A percentile compares a stretch with the other conserved stretches of the same genome.
Conservation (phyloP, 2,888 invertebrate genomes). For the Aphodius granarius region DNA sequence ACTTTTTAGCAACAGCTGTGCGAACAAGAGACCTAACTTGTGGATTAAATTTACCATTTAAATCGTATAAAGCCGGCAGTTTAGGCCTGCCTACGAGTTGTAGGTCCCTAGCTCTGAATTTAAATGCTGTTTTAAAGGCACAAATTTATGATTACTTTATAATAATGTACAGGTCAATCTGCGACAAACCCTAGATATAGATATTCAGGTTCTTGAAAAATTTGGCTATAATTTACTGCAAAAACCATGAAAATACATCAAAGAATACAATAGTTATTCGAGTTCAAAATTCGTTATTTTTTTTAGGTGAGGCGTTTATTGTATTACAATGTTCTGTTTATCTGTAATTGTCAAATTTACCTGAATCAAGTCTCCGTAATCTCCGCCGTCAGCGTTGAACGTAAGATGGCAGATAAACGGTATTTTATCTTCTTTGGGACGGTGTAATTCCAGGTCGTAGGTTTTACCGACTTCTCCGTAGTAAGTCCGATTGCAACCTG, state of each 20-base stretch:
- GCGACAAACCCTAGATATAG: too few species aligned
- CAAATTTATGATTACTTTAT: too few species aligned
- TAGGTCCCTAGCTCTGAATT: neutral
- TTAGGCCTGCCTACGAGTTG: neutral
- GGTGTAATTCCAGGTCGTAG: conserved; percentile 81
- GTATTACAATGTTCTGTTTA: neutral
- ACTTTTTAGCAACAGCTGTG: neutral
- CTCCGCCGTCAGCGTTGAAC: conserved; percentile 80
- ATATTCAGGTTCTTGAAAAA: too few species aligned
- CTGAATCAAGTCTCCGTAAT: conserved; percentile 86
- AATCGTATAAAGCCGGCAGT: neutral
- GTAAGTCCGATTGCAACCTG: conserved; percentile 90
- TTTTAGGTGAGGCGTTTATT: too few species aligned
- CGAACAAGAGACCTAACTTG: neutral
- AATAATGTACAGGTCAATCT: too few species aligned
- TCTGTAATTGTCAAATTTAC: conserved; percentile 51
- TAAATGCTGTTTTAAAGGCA: too few species aligned
- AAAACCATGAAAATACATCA: too few species aligned
- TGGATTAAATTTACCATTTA: neutral
- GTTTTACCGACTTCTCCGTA: conserved; percentile 87
- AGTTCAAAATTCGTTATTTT: too few species aligned
- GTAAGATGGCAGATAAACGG: conserved; percentile 87
- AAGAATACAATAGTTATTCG: too few species aligned
- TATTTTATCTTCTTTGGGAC: conserved; percentile 82
- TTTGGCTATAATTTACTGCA: too few species aligned